Percentiles rank a stretch among this genome's conserved stretches.
Evolutionary conservation across 2,888 invertebrate genomes (phyloP).

Genomic region (Cheilosia grossa): DNA sequence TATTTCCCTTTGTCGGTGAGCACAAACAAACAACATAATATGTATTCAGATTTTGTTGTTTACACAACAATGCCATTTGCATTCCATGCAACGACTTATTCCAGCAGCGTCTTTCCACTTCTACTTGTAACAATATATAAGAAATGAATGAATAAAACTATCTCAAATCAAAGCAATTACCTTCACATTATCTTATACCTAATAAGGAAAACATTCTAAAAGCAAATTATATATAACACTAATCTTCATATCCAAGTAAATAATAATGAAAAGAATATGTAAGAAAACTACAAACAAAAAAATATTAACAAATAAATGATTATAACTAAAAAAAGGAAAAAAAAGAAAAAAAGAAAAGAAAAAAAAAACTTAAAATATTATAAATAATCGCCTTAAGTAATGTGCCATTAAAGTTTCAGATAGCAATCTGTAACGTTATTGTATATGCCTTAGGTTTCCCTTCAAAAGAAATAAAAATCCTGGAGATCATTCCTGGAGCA

Average conservation of each 20-base stretch:
- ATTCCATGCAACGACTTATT: conserved; percentile 14
- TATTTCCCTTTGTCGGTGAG: conserved; percentile 59
- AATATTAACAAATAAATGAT: not conserved
- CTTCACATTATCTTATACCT: conserved; percentile 30
- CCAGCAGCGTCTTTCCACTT: conserved; percentile 26
- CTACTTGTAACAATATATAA: conserved; percentile 23
- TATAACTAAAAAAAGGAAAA: not conserved
- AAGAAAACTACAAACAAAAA: conserved; percentile 25
- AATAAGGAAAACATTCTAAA: conserved; percentile 28
- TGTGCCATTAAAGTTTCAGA: conserved; percentile 75
- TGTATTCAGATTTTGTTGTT: conserved; percentile 1
- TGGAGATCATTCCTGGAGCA: conserved; percentile 42
- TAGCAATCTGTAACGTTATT: conserved; percentile 71
- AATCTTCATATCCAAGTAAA: conserved; percentile 38
- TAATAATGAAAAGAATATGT: conserved; percentile 11
- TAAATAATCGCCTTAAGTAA: conserved; percentile 73
- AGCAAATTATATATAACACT: conserved; percentile 29
- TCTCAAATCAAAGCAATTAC: conserved; percentile 47
- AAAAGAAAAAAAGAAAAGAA: too few relatives aligned
- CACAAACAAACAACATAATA: conserved; percentile 37
- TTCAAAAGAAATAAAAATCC: conserved; percentile 59
- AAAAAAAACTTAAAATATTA: conserved; percentile 22
- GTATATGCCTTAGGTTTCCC: conserved; percentile 75
- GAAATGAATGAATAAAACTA: conserved; percentile 1
- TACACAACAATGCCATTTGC: conserved; percentile 8